Evolutionary conservation across 2,113 vertebrate genomes (phyloP).

Genomic region (Mesembrinibis cayennensis): DNA sequence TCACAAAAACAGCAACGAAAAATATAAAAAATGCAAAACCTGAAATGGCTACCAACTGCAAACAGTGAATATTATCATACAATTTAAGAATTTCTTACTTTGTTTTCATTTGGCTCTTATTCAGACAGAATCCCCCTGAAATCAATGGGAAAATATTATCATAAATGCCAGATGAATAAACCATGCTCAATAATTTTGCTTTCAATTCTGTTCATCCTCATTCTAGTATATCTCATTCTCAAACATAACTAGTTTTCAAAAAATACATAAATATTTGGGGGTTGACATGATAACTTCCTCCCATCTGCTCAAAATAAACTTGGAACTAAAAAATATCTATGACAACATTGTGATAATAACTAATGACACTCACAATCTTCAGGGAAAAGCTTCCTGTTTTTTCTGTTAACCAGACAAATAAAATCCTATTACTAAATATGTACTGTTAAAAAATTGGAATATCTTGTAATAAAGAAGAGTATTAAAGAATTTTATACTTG

Average conservation of each 20-base stretch:
- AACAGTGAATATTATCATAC: not conserved
- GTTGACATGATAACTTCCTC: not conserved
- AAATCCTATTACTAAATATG: not conserved
- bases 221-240: not conserved
- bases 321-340: conserved; percentile 27
- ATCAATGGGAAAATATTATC: not conserved
- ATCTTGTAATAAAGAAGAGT: not conserved
- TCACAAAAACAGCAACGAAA: not conserved
- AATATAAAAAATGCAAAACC: not conserved
- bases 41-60: not conserved
- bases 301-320: conserved; percentile 47
- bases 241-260: not conserved
- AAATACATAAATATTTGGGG: conserved; percentile 28
- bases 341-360: conserved; percentile 10
- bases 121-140: not conserved
- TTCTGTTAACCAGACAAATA: not conserved
- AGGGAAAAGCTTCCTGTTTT: not conserved
- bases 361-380: not conserved
- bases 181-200: not conserved
- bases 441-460: not conserved
- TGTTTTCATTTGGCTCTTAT: not conserved
- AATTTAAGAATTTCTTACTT: not conserved
- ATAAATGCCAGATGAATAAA: not conserved
- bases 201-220: not conserved
- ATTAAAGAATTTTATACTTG: not conserved